Percentiles rank a stretch among this genome's conserved stretches.
These are phyloP conservation scores for Ceratotherium simum DNA, from an alignment of 2,113 vertebrate species.

Conservation along the genomic window DNA sequence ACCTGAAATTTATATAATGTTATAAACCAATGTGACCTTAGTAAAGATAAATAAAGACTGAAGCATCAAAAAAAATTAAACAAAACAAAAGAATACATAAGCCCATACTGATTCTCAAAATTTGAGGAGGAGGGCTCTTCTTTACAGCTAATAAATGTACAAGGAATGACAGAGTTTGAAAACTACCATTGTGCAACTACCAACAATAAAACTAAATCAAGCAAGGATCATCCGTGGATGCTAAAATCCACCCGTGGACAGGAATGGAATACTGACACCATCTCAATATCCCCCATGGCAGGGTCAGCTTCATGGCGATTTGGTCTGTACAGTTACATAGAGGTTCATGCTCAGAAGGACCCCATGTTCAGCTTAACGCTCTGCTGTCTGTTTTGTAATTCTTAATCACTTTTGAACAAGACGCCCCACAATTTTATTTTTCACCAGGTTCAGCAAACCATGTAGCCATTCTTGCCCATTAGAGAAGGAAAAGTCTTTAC, in stretches of 20 bases:
- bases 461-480: neutral
- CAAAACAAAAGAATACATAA: neutral
- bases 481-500: neutral
- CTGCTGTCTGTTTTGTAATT: neutral
- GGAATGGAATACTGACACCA: neutral
- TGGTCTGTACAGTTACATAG: rapidly evolving
- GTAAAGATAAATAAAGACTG: too few relatives aligned
- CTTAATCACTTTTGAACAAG: neutral
- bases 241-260: rapidly evolving
- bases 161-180: neutral
- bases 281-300: too few relatives aligned
- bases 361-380: neutral
- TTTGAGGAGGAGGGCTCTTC: neutral
- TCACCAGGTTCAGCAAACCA: neutral
- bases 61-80: too few relatives aligned
- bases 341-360: neutral
- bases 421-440: neutral
- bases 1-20: too few relatives aligned
- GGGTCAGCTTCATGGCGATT: too few relatives aligned
- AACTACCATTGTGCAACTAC: neutral
- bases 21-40: too few relatives aligned
- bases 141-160: neutral
- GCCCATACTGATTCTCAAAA: neutral
- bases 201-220: neutral
- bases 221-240: neutral